Evolutionary conservation across 2,113 vertebrate species (phyloP).

Genomic region (Nycticorax nycticorax): DNA sequence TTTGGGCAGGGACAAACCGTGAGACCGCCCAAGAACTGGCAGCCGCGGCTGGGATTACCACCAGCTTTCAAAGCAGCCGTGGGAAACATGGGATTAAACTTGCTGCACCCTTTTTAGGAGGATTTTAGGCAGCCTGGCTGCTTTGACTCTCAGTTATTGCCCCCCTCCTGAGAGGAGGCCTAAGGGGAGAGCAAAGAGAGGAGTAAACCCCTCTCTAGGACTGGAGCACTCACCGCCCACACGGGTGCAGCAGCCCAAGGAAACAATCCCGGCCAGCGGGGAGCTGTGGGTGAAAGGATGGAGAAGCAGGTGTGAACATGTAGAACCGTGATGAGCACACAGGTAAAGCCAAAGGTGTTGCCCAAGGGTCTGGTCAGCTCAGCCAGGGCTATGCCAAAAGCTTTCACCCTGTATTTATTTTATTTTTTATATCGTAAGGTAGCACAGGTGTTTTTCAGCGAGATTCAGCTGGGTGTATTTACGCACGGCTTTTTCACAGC

Average conservation of each 20-base stretch:
- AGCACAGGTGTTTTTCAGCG: not conserved
- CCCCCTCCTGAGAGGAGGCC: not conserved
- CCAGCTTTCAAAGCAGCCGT: not conserved
- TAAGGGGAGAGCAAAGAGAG: not conserved
- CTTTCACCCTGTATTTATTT: not conserved
- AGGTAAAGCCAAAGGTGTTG: not conserved
- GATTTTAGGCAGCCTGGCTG: not conserved
- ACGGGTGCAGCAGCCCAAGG: not conserved
- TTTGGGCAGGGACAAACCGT: not conserved
- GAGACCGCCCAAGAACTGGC: not conserved
- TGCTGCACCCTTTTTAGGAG: not conserved
- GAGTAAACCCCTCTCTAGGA: not conserved
- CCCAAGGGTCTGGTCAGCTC: rapidly evolving
- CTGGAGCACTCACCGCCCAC: not conserved
- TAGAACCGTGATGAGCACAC: not conserved
- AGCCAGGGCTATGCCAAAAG: not conserved
- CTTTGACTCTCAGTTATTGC: not conserved
- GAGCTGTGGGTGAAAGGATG: not conserved
- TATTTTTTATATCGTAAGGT: not conserved
- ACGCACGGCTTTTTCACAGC: not conserved
- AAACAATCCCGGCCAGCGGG: rapidly evolving
- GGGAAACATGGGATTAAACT: not conserved
- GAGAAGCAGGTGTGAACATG: rapidly evolving
- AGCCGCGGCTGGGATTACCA: not conserved
- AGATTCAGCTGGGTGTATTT: not conserved